A percentile compares a stretch with the other conserved stretches of the same genome.
phyloP scores from a whole-genome alignment of 2,888 invertebrate species.

The Dermolepida albohirtum region DNA sequence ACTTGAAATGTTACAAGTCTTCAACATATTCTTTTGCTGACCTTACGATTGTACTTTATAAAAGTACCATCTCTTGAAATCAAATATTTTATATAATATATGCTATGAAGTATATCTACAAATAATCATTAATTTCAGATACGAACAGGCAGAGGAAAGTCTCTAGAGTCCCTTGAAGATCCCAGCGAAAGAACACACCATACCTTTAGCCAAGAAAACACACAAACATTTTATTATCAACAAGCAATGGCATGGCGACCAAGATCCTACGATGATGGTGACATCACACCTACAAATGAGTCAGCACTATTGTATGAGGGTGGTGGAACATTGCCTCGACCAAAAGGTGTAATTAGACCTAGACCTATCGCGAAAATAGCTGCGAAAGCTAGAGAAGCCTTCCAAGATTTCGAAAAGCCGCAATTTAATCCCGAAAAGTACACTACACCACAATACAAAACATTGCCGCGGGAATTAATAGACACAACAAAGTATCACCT shows the following conservation, averaged over 20 bases:
- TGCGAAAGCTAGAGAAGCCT: conserved; percentile 67
- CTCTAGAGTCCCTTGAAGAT: conserved; percentile 86
- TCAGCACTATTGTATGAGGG: conserved; percentile 71
- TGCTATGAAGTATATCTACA: neutral
- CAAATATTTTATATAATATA: too few species aligned
- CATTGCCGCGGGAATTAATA: conserved; percentile 67
- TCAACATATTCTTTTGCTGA: too few species aligned
- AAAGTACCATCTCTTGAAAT: too few species aligned
- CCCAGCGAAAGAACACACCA: conserved; percentile 75
- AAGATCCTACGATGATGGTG: conserved; percentile 88
- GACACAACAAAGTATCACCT: conserved; percentile 65
- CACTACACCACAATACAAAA: conserved; percentile 66
- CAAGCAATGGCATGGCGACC: conserved; percentile 65
- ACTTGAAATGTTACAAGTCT: too few species aligned
- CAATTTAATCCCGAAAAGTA: conserved; percentile 63
- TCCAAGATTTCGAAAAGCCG: conserved; percentile 65
- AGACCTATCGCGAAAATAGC: conserved; percentile 83
- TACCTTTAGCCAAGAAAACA: conserved; percentile 71
- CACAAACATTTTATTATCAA: conserved; percentile 70
- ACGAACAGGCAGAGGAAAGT: conserved; percentile 86
- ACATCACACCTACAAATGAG: conserved; percentile 91
- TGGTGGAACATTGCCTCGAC: conserved; percentile 88
- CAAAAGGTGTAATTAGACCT: conserved; percentile 83
- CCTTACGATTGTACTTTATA: too few species aligned
- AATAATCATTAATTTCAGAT: conserved; percentile 68